A percentile compares a stretch with the other conserved stretches of the same genome.
Conservation (phyloP, 2,797 vertebrate genomes). For the Eulemur mongoz region DNA sequence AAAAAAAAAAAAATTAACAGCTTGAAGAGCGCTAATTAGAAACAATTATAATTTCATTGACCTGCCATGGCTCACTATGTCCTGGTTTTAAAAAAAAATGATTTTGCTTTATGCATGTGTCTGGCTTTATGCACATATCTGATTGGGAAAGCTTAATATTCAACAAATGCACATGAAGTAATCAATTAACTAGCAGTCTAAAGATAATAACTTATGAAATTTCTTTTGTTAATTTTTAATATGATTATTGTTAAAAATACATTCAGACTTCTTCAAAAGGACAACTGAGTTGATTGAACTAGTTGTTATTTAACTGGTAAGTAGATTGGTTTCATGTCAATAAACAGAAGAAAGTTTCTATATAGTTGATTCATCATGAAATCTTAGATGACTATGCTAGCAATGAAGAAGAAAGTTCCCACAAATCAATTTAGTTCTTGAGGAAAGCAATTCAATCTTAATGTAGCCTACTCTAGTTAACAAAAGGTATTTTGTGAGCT, state of each 20-base stretch:
- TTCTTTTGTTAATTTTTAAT: constrained; percentile 42
- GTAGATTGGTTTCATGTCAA: background rate
- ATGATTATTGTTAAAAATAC: constrained; percentile 6
- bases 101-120: constrained; percentile 42
- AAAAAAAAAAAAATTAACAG: constrained; percentile 47
- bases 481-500: constrained; percentile 66
- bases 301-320: background rate
- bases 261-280: background rate
- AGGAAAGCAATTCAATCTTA: constrained; percentile 67
- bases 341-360: constrained; percentile 20
- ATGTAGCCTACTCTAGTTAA: constrained; percentile 65
- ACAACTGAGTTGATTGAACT: background rate
- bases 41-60: constrained; percentile 67
- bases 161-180: background rate
- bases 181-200: constrained; percentile 45
- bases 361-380: constrained; percentile 33
- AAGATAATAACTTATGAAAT: background rate
- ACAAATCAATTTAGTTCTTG: constrained; percentile 61
- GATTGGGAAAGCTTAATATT: constrained; percentile 50
- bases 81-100: constrained; percentile 16
- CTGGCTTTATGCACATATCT: background rate
- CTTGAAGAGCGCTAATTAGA: constrained; percentile 67
- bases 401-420: constrained; percentile 45
- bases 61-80: constrained; percentile 57
- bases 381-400: background rate